Evolutionary conservation across 2,888 invertebrate species (phyloP).

Genomic region (Agelastica alni): DNA sequence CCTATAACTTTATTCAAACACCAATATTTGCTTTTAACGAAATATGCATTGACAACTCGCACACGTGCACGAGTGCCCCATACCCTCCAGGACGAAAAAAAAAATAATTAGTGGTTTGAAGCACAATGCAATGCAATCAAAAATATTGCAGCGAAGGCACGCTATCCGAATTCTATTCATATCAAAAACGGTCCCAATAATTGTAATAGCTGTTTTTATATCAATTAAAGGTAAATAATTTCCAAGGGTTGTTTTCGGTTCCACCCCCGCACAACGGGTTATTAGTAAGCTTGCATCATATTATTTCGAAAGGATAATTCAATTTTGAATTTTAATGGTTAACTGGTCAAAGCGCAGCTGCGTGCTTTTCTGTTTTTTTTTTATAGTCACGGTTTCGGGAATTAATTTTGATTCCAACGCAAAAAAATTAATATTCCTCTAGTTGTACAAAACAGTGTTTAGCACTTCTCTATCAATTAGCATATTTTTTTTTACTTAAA

Average conservation of each 20-base stretch:
- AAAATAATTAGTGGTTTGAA: conserved; percentile 17
- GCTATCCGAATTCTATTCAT: conserved; percentile 6
- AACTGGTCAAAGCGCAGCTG: conserved; percentile 9
- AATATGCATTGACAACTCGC: conserved; percentile 5
- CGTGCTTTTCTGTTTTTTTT: too few species aligned
- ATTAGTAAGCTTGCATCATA: neutral
- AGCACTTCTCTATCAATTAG: too few species aligned
- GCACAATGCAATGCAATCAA: conserved; percentile 10
- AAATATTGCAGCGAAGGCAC: conserved; percentile 6
- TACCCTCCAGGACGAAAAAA: conserved; percentile 4
- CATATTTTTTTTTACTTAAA: too few species aligned
- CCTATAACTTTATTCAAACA: neutral
- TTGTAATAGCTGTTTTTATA: conserved; percentile 15
- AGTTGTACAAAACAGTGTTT: too few species aligned
- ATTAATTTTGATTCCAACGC: too few species aligned
- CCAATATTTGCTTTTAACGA: neutral
- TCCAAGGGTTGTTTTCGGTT: neutral
- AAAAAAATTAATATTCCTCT: too few species aligned
- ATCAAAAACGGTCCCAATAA: conserved; percentile 5
- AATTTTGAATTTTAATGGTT: conserved; percentile 15
- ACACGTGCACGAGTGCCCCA: conserved; percentile 13
- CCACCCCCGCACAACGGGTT: conserved; percentile 13
- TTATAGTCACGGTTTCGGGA: too few species aligned
- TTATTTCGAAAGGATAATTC: conserved; percentile 6
- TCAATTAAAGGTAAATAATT: conserved; percentile 13